phyloP scores from a whole-genome alignment of 1,140 invertebrate genomes.

The Amphibalanus amphitrite region DNA sequence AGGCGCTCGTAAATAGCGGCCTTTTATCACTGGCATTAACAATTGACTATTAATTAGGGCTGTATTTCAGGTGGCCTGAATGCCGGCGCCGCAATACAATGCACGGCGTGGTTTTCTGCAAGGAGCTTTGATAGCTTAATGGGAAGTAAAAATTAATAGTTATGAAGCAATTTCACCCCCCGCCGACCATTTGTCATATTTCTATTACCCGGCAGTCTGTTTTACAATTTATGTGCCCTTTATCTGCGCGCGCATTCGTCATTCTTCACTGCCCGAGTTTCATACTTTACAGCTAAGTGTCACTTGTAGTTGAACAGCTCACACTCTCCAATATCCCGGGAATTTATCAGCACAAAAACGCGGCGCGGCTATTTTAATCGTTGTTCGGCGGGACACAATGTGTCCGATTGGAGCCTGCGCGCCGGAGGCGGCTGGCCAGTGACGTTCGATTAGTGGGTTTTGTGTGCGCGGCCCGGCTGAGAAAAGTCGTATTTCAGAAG shows the following conservation, averaged over 20 bases:
- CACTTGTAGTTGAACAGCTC: not conserved
- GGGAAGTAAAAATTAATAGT: not conserved
- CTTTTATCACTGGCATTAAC: slow-evolving; percentile 1
- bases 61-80: not conserved
- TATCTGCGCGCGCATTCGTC: not conserved
- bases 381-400: not conserved
- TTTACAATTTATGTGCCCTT: not conserved
- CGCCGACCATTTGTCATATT: not conserved
- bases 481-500: not conserved
- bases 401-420: not conserved
- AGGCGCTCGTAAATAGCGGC: not conserved
- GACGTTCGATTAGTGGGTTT: not conserved
- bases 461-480: not conserved
- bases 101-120: not conserved
- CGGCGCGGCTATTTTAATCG: not conserved
- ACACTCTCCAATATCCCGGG: not conserved
- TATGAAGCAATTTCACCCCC: slow-evolving; percentile 1
- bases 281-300: slow-evolving; percentile 1
- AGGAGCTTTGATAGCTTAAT: slow-evolving; percentile 1
- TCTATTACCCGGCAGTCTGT: not conserved
- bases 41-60: not conserved
- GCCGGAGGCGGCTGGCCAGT: not conserved
- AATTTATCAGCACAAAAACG: not conserved
- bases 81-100: not conserved
- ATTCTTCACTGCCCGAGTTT: not conserved